phyloP scores from a whole-genome alignment of 2,888 invertebrate species.

The Limnephilus rhombicus region DNA sequence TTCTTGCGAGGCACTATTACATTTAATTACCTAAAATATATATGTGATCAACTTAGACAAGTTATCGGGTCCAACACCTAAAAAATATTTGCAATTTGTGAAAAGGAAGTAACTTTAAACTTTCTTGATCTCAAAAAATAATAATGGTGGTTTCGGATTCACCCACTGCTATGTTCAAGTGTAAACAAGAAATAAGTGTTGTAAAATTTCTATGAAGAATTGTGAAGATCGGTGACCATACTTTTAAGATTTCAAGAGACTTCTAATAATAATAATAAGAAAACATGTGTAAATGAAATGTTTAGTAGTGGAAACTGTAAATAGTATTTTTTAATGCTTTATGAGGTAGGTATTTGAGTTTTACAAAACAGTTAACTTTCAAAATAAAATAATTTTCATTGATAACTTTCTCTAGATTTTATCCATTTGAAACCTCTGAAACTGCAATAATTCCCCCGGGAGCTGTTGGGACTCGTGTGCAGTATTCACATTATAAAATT shows the following conservation, averaged over 20 bases:
- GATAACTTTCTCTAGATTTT: not conserved
- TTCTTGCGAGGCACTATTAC: not conserved
- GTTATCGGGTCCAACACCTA: not conserved
- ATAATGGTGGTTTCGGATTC: conserved; percentile 16
- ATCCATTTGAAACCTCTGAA: not conserved
- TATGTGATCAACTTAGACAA: conserved; percentile 4
- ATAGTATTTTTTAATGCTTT: not conserved
- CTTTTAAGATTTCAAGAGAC: not conserved
- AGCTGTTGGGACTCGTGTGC: too few species aligned
- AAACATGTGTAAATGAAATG: not conserved
- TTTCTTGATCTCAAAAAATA: conserved; percentile 13
- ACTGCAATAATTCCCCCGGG: not conserved
- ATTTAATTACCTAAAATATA: not conserved
- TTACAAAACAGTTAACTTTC: not conserved
- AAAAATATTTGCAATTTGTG: not conserved
- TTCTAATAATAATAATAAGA: not conserved
- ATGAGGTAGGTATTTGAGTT: not conserved
- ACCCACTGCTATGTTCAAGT: conserved; percentile 51
- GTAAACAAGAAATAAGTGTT: conserved; percentile 45
- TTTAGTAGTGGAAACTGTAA: not conserved
- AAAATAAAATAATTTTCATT: not conserved
- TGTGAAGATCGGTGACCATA: conserved; percentile 13
- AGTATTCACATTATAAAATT: too few species aligned
- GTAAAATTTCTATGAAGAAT: conserved; percentile 9
- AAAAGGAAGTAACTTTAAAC: conserved; percentile 14